Evolutionary conservation across 2,797 vertebrate genomes (phyloP).

Genomic region (Zenarchopterus dispar): DNA sequence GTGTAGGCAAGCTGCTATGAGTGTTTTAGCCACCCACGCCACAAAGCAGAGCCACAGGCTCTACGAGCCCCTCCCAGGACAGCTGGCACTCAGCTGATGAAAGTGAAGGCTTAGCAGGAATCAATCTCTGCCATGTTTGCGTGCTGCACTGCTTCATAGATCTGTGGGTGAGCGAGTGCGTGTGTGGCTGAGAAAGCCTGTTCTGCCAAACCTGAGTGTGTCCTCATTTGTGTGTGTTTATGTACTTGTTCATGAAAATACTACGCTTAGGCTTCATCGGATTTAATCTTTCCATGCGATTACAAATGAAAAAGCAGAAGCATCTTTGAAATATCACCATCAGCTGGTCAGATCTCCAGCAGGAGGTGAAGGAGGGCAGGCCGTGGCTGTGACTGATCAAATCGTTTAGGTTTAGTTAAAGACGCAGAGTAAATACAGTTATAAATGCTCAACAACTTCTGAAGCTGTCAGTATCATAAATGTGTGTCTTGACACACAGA

Average conservation of each 20-base stretch:
- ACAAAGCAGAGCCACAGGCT: conserved; percentile 42
- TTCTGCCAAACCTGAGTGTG: conserved; percentile 38
- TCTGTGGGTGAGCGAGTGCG: conserved; percentile 26
- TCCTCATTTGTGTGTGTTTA: conserved; percentile 26
- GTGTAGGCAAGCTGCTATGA: conserved; percentile 36
- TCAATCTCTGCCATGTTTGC: conserved; percentile 61
- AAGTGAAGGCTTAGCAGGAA: conserved; percentile 69
- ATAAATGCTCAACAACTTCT: conserved; percentile 20
- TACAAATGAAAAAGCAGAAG: conserved; percentile 53
- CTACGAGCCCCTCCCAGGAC: conserved; percentile 59
- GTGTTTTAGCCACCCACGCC: conserved; percentile 59
- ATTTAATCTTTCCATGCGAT: conserved; percentile 59
- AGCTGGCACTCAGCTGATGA: conserved; percentile 83
- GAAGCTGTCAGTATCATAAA: conserved; percentile 25
- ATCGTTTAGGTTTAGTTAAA: conserved; percentile 44
- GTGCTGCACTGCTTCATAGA: conserved; percentile 53
- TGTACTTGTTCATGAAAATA: conserved; percentile 12
- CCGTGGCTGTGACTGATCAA: conserved; percentile 18
- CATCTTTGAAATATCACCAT: conserved; percentile 46
- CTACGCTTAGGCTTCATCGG: conserved; percentile 23
- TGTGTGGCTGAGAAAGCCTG: conserved; percentile 33
- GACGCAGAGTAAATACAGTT: conserved; percentile 29
- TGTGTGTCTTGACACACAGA: not conserved
- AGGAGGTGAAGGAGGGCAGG: too few relatives aligned
- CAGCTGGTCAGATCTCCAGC: conserved; percentile 16